phyloP scores from a whole-genome alignment of 2,797 vertebrate genomes.

The Amazona ochrocephala region DNA sequence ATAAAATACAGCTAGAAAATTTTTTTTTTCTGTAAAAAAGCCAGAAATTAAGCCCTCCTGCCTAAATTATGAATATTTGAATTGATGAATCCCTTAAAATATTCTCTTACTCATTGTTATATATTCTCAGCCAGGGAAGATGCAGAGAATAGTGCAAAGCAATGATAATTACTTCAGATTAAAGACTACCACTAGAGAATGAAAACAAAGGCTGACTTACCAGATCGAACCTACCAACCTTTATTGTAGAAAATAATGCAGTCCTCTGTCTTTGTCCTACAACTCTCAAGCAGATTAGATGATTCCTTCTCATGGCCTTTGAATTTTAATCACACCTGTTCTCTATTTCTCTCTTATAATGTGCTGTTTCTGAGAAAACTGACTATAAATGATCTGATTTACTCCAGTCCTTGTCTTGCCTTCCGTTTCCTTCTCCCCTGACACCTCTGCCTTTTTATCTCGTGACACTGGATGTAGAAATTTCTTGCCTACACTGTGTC shows the following conservation, averaged over 20 bases:
- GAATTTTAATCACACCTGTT: slow-evolving; percentile 31
- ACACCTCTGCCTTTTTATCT: neutral
- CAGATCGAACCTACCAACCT: neutral
- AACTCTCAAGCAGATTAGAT: neutral
- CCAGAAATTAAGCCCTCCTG: neutral
- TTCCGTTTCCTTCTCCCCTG: neutral
- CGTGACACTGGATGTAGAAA: neutral
- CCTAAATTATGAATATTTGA: neutral
- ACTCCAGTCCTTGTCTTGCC: neutral
- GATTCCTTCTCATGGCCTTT: neutral
- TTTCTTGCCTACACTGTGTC: neutral
- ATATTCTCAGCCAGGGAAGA: neutral
- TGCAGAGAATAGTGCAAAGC: neutral
- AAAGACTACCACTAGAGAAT: neutral
- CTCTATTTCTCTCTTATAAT: neutral
- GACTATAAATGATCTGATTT: neutral
- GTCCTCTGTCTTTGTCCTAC: slow-evolving; percentile 19
- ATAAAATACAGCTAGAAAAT: neutral
- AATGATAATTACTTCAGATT: slow-evolving; percentile 40
- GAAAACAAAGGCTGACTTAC: neutral
- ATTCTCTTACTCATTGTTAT: neutral
- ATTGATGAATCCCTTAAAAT: neutral
- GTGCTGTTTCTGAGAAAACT: neutral
- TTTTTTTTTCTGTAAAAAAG: neutral
- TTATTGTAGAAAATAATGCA: slow-evolving; percentile 13